Conservation (phyloP, 2,113 vertebrate species). For the Zapornia atra region DNA sequence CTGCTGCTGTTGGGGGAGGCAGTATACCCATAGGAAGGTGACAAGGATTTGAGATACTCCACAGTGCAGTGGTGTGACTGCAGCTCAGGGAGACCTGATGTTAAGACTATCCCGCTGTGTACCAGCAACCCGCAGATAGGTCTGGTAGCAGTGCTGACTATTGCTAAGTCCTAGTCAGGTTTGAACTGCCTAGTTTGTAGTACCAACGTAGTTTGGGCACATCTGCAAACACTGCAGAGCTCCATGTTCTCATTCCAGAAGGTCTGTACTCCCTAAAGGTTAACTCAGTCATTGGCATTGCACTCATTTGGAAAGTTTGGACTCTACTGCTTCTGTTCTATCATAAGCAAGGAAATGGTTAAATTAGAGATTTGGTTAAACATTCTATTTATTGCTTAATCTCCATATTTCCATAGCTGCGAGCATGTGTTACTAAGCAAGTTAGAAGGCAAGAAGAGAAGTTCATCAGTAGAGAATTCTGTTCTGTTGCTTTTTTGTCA, state of each 20-base stretch:
- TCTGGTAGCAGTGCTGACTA: too few species aligned
- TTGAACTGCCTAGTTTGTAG: not conserved
- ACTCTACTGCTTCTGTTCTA: not conserved
- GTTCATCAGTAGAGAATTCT: not conserved
- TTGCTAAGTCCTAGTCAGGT: not conserved
- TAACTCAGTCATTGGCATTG: not conserved
- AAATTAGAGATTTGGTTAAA: not conserved
- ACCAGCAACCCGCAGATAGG: not conserved
- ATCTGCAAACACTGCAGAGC: not conserved
- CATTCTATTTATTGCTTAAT: not conserved
- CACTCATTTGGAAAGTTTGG: not conserved
- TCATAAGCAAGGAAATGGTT: not conserved
- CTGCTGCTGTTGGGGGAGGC: not conserved
- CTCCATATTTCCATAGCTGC: not conserved
- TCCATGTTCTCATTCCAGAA: not conserved
- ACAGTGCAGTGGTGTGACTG: not conserved
- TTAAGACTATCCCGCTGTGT: not conserved
- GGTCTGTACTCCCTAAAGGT: not conserved
- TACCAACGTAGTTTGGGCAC: not conserved
- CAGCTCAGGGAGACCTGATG: not conserved
- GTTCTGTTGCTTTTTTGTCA: not conserved
- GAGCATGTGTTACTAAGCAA: not conserved
- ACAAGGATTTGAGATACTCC: not conserved
- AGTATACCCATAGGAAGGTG: not conserved
- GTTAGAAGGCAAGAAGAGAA: not conserved